A percentile compares a stretch with the other conserved stretches of the same genome.
Conservation (phyloP, 2,888 invertebrate species). For the Timandra comae region DNA sequence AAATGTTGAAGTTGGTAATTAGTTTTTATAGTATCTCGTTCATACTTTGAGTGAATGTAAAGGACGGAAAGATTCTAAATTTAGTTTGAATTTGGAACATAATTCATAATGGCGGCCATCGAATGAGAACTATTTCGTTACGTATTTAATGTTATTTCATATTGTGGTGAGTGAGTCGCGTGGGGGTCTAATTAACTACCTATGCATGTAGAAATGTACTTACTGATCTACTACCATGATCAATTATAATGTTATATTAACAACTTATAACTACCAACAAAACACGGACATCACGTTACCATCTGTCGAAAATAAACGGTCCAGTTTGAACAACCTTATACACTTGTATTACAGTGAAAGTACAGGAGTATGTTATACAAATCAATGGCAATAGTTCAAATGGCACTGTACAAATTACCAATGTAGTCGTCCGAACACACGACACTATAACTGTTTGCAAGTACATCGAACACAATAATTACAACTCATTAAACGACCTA, state of each 20-base stretch:
- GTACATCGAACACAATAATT: slow-evolving; percentile 24
- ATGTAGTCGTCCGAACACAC: slow-evolving; percentile 14
- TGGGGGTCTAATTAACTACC: slow-evolving; percentile 59
- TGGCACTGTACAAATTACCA: slow-evolving; percentile 29
- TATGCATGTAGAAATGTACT: slow-evolving; percentile 64
- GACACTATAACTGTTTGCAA: too few species aligned
- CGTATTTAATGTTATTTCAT: slow-evolving; percentile 32
- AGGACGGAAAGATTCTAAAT: too few species aligned
- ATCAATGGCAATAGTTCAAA: slow-evolving; percentile 15
- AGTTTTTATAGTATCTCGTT: too few species aligned
- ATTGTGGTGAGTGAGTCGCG: slow-evolving; percentile 43
- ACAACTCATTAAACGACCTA: slow-evolving; percentile 28
- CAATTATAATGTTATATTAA: slow-evolving; percentile 53
- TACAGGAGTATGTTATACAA: too few species aligned
- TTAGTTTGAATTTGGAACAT: too few species aligned
- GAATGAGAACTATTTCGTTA: too few species aligned
- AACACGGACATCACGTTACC: slow-evolving; percentile 63
- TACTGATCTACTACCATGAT: slow-evolving; percentile 51
- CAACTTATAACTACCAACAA: slow-evolving; percentile 54
- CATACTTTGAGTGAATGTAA: too few species aligned
- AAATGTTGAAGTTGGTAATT: too few species aligned
- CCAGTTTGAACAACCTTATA: too few species aligned
- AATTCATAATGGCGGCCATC: too few species aligned
- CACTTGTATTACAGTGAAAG: too few species aligned
- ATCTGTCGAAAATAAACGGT: too few species aligned